These are phyloP conservation scores for Philonicus albiceps DNA, from an alignment of 2,888 invertebrate species.

Conservation along the genomic window DNA sequence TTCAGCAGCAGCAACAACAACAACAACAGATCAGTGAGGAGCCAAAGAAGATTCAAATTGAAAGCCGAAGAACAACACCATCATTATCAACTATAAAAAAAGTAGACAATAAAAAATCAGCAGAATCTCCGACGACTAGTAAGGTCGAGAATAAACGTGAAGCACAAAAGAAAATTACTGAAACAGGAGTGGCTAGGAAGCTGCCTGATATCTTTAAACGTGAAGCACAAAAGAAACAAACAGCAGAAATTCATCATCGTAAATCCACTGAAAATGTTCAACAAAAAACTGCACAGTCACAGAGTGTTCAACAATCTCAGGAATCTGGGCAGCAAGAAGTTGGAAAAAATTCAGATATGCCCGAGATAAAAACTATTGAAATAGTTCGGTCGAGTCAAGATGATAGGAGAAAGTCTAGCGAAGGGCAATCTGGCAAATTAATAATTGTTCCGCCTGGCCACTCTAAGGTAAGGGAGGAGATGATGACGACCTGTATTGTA, in stretches of 20 bases:
- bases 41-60: conserved; percentile 10
- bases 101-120: background rate
- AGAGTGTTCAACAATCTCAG: background rate
- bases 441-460: background rate
- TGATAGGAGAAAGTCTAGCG: background rate
- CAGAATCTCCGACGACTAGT: background rate
- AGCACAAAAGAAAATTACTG: background rate
- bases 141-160: background rate
- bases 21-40: background rate
- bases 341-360: background rate
- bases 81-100: background rate
- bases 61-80: conserved; percentile 12
- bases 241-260: background rate
- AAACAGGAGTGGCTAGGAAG: background rate
- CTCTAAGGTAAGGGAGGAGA: background rate
- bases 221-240: conserved; percentile 6
- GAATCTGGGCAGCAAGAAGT: background rate
- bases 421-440: background rate
- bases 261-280: background rate
- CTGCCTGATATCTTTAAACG: background rate
- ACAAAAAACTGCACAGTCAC: background rate
- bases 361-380: background rate
- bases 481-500: conserved; percentile 69
- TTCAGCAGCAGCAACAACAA: background rate
- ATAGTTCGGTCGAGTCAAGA: background rate